A percentile compares a stretch with the other conserved stretches of the same genome.
Evolutionary conservation across 2,797 vertebrate genomes (phyloP).

Genomic region (Platyrinchus mystaceus): DNA sequence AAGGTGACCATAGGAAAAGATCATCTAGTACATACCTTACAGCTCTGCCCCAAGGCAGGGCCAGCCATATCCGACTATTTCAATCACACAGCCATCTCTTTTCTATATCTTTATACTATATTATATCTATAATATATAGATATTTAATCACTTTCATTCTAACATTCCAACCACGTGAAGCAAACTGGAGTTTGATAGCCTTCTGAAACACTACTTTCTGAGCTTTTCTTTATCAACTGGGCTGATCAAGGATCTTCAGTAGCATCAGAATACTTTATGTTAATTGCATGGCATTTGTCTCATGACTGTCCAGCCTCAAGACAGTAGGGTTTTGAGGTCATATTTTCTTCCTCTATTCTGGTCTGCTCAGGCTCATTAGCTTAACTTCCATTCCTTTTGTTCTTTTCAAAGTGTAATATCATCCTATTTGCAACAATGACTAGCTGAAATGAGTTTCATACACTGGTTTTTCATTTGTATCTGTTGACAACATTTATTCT

Average conservation of each 20-base stretch:
- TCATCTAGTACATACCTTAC: no score
- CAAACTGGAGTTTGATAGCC: neutral
- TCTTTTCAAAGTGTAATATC: neutral
- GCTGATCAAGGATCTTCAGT: neutral
- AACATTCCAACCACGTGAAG: neutral
- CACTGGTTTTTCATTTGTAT: neutral
- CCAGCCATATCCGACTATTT: neutral
- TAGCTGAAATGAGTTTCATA: neutral
- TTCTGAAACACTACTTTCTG: neutral
- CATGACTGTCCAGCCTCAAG: neutral
- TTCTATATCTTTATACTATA: neutral
- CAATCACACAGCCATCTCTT: neutral
- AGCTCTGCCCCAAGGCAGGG: neutral
- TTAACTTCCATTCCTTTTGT: neutral
- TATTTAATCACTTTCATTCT: neutral
- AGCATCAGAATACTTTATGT: neutral
- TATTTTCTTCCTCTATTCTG: neutral
- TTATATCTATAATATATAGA: neutral
- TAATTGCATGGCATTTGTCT: neutral
- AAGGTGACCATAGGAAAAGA: neutral
- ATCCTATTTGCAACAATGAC: neutral
- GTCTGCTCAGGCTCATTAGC: neutral
- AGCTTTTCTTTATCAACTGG: neutral
- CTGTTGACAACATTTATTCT: conserved; percentile 10
- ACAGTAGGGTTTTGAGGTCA: neutral